Percentiles rank a stretch among this genome's conserved stretches.
These are phyloP conservation scores for Aphelocoma coerulescens DNA, from an alignment of 2,113 vertebrate species.

Conservation along the genomic window DNA sequence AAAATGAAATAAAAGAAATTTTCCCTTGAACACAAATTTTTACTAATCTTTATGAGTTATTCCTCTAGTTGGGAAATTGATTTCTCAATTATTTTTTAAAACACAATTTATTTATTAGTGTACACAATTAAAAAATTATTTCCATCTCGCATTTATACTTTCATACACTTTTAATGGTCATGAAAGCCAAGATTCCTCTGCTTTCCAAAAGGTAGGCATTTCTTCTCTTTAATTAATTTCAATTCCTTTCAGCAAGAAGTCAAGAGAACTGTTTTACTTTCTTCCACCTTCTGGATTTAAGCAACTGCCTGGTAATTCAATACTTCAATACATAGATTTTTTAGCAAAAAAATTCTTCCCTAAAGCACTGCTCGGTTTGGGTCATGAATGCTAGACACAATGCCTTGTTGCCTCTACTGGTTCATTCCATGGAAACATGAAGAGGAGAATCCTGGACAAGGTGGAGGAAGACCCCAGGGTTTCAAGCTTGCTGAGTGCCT, in stretches of 20 bases:
- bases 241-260: background rate
- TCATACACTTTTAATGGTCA: background rate
- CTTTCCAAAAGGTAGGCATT: background rate
- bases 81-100: background rate
- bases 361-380: background rate
- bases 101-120: background rate
- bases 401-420: background rate
- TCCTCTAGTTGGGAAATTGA: background rate
- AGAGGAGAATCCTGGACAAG: background rate
- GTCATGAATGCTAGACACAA: background rate
- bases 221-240: background rate
- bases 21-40: background rate
- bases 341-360: background rate
- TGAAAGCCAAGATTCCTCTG: background rate
- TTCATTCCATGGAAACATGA: background rate
- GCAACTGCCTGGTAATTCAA: background rate
- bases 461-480: background rate
- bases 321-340: background rate
- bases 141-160: background rate
- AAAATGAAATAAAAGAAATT: background rate
- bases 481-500: background rate
- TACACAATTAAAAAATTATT: background rate
- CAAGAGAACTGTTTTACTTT: background rate
- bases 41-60: background rate
- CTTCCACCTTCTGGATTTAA: background rate